Percentiles rank a stretch among this genome's conserved stretches.
phyloP scores from a whole-genome alignment of 2,113 vertebrate species.

The Hiodon alosoides region DNA sequence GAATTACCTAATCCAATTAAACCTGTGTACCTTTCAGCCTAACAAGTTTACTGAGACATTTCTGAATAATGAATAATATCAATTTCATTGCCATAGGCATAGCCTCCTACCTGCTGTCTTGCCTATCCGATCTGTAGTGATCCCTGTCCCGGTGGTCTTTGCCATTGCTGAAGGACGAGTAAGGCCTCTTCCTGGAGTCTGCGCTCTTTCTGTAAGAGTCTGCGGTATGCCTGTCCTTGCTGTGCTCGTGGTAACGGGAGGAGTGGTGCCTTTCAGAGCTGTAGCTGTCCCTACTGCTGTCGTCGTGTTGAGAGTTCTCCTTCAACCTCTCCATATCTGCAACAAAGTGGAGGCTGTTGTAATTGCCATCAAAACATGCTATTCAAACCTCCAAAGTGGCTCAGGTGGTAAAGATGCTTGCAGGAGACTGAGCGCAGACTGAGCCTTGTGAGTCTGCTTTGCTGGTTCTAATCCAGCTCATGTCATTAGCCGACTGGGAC shows the following conservation, averaged over 20 bases:
- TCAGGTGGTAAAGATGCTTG: no score
- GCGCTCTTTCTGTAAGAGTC: slow-evolving; percentile 78
- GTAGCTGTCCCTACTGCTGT: slow-evolving; percentile 95
- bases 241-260: slow-evolving; percentile 75
- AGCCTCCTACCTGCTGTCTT: slow-evolving; percentile 53
- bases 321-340: slow-evolving; percentile 85
- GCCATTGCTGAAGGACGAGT: slow-evolving; percentile 89
- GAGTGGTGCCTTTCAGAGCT: slow-evolving; percentile 83
- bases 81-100: background rate
- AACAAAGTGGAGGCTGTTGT: background rate
- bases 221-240: slow-evolving; percentile 75
- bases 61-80: no score
- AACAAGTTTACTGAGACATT: no score
- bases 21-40: no score
- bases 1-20: no score
- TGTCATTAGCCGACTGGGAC: no score
- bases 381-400: background rate
- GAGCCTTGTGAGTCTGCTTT: no score
- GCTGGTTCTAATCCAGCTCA: no score
- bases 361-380: background rate
- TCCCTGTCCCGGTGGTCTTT: slow-evolving; percentile 93
- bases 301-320: slow-evolving; percentile 86
- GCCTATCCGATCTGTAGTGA: slow-evolving; percentile 81
- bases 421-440: background rate
- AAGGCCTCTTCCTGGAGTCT: slow-evolving; percentile 80